Conservation (phyloP, 2,113 vertebrate species). For the Tapirus terrestris region DNA sequence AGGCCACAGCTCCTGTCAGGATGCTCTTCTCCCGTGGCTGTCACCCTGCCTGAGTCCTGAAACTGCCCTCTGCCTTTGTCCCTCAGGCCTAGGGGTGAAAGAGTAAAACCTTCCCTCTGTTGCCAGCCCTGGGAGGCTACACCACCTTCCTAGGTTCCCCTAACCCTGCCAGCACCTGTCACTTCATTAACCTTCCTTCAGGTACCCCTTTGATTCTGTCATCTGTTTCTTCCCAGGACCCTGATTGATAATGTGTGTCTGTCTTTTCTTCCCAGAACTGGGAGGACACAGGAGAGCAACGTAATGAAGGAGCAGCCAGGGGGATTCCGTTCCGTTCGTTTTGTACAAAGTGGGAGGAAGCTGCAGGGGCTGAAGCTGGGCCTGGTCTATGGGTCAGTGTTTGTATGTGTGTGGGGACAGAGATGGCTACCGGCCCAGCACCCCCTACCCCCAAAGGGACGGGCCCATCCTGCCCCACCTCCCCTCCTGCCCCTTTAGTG, state of each 20-base stretch:
- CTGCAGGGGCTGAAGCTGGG: fast-evolving
- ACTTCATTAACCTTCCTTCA: neutral
- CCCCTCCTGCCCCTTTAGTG: no score
- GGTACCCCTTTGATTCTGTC: neutral
- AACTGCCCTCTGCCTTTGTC: neutral
- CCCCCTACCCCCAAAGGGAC: fast-evolving
- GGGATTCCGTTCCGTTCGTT: neutral
- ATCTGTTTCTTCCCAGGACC: neutral
- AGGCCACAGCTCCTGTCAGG: neutral
- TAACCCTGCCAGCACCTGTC: neutral
- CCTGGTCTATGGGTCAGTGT: neutral
- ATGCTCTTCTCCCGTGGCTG: fast-evolving
- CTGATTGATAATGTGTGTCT: neutral
- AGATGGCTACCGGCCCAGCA: neutral
- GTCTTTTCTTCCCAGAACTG: neutral
- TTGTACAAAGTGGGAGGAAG: neutral
- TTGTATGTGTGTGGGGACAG: fast-evolving
- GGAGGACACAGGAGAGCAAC: neutral
- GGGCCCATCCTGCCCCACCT: neutral
- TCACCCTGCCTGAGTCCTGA: neutral
- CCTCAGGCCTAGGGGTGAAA: neutral
- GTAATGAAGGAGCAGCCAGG: neutral
- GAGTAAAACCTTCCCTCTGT: fast-evolving
- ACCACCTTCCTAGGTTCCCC: fast-evolving
- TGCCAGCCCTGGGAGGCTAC: neutral